Evolutionary conservation across 1,140 invertebrate genomes (phyloP).

Genomic region (Propsilocerus akamusi): DNA sequence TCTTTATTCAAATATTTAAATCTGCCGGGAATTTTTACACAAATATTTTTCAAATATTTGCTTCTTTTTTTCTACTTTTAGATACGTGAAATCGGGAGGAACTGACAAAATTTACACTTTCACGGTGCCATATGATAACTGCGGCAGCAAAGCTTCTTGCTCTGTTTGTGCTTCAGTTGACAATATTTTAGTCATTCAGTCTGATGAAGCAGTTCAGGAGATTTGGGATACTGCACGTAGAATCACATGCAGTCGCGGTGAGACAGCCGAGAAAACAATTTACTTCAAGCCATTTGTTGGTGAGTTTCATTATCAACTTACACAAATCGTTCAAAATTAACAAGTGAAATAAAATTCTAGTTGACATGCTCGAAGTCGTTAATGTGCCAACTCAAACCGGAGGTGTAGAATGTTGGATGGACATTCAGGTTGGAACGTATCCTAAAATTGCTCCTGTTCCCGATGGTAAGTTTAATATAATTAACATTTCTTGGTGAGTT

Average conservation of each 20-base stretch:
- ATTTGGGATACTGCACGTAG: conserved; percentile 36
- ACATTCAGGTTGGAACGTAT: conserved; percentile 46
- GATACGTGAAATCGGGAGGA: conserved; percentile 37
- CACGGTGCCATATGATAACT: conserved; percentile 38
- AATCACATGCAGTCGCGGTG: conserved; percentile 34
- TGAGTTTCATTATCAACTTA: conserved; percentile 20
- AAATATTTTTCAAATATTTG: too few relatives aligned
- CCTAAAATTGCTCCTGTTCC: conserved; percentile 32
- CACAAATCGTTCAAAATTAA: neutral
- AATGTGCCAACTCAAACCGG: conserved; percentile 38
- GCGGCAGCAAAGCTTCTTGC: conserved; percentile 37
- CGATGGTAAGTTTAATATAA: too few relatives aligned
- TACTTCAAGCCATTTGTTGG: conserved; percentile 49
- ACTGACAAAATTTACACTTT: conserved; percentile 33
- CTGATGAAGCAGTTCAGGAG: conserved; percentile 40
- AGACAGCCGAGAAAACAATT: conserved; percentile 36
- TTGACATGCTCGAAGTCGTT: conserved; percentile 32
- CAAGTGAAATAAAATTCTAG: neutral
- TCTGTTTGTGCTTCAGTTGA: conserved; percentile 36
- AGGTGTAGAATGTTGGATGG: conserved; percentile 56
- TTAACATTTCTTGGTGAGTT: neutral
- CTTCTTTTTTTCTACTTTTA: too few relatives aligned
- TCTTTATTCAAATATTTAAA: too few relatives aligned
- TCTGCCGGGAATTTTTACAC: too few relatives aligned
- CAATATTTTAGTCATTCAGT: conserved; percentile 43